Base-by-base conservation (phyloP, 2,113 vertebrate species). In the Anoplopoma fimbria region DNA sequence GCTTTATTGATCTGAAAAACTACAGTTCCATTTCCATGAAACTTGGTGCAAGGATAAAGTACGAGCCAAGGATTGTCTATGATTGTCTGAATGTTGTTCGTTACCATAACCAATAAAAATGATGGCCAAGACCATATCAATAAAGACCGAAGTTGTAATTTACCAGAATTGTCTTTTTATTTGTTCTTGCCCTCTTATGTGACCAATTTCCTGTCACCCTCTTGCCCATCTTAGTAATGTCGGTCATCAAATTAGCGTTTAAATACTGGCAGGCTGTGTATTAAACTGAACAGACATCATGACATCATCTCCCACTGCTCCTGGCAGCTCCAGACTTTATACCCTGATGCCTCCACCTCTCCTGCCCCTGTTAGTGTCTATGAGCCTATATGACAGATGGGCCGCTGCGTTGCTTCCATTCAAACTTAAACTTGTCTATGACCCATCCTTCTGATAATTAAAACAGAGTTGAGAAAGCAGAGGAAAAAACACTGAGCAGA, bases 341-440 rank as follows among this genome's bases (percentile, higher is more conserved):
- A 72, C 31, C 47, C 57, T 33, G 47, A 60, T 72, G 65, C 73
- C 47, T 73, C 53, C 81, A 74, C 61, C 70, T 45, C 67, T 83
- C 53, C 58, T 65, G 75, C 67, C 73, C 75, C 55, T 1, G 4
- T 81, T 75, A 68, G 69, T 40, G 40, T 79, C 49, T 40, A 67
- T 86, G 60, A 80, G 63, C 68, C 67, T 31, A 27, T 69, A 49
- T 70, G 87, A 93, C 91, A 94, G 91, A 94, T 93, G 87, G 90
- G 77, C 53, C 21, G 19, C 76, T 63, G 80, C 90, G 88, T 84
- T 69, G 70, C 86, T 94, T 91, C 87, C 82, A 82, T 82, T 65
- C 68, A 58, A 83, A 83, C 45, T 81, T 79, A 62, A 69, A 84
- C 77, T 87, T 82, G 80, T 84, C 79, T 65, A 76, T 82, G 79